Base-by-base conservation (phyloP, 2,888 invertebrate genomes). In the Unio pictorum region DNA sequence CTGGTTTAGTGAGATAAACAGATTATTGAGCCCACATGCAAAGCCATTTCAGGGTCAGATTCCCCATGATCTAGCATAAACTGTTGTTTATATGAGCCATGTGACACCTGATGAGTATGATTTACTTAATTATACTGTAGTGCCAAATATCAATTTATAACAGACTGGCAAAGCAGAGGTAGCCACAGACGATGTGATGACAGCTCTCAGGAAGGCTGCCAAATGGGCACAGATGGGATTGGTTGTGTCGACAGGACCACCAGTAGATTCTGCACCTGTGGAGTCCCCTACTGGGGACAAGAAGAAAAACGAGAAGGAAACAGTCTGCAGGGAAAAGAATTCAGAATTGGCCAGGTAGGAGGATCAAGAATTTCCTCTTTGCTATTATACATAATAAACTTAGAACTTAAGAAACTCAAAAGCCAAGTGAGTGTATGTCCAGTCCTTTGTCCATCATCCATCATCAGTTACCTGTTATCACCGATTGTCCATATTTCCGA, bases 201-300 rank as follows among this genome's bases (percentile, higher is more conserved):
- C 82, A 55, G 89, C 90, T 11, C 80, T 89, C 30, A 81, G 87
- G 54, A 84, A 86, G 68, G 90, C 89, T 17, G 86, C 88, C 61
- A 89, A 89, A 76, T 89, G 89, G 87, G 89, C 90, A 45, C 89
- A 89, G 83, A 84, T 86, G 76, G 90, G 90, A 0, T 80, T 89
- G 30, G 85, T 90, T 6, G 87, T 89, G 11, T 89, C 90, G 28
- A 87, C 89, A 20, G 87, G 87, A 5, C 86, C 89, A 4, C 88
- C 89, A 4, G 78, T 83, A 18, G 87, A 89, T n/a, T 78, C 72
- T 7, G 73, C 75, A 5, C 74, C 75, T 11, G 62, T 81, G 6
- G 86, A 86, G 45, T 71, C 80, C 2, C 75, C 80, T 18, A 69
- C 74, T 18, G 80, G 80, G 17, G 87, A 89, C 72, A 87, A 87